Base-by-base conservation (phyloP, 2,888 invertebrate genomes). In the Marasmarcha lunaedactyla region DNA sequence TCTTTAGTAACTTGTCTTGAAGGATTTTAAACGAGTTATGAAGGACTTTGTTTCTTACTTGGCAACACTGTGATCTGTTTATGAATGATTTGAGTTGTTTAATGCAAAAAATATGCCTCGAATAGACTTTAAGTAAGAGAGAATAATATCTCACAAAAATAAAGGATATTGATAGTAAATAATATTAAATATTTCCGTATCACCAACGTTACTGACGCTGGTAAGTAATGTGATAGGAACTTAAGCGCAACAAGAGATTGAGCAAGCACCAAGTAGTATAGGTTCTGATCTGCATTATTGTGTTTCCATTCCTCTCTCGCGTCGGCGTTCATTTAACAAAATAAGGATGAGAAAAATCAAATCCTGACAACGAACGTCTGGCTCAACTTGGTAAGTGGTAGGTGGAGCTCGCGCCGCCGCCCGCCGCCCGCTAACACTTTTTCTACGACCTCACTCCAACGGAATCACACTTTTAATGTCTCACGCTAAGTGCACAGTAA, bases 341-440 rank as follows among this genome's bases (percentile, higher is more conserved):
- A 77, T 76, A 79, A 98, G 97, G 97, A 98, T 86, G 98, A 98
- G 90, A 98, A 97, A 90, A 97, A 95, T 87, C 97, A 97, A 90
- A 95, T 97, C 86, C 91, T 97, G 86, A 94, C 95, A 76, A 95
- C 96, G 84, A 97, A 97, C 88, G 93, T 96, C 85, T 97, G 97
- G 97, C 90, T 97, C 77, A 94, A 95, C 87, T 89, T 97, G 94
- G 96, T 97, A 90, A 94, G 95, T 94, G 86, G 86, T 85, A 77
- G 77, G 76, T 66, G 74, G 68, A 69, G 71, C 68, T 70, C 62
- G 50, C 71, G 63, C 59, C 63, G 67, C 67, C 63, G 64, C 53
- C 64, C 71, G 59, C 52, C 46, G 42, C 45, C 37, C 36, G 40
- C 35, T 13, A 34, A 12, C 34, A 30, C 30, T 30, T 30, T 11